phyloP scores from a whole-genome alignment of 2,797 vertebrate genomes.

The Margarornis squamiger region DNA sequence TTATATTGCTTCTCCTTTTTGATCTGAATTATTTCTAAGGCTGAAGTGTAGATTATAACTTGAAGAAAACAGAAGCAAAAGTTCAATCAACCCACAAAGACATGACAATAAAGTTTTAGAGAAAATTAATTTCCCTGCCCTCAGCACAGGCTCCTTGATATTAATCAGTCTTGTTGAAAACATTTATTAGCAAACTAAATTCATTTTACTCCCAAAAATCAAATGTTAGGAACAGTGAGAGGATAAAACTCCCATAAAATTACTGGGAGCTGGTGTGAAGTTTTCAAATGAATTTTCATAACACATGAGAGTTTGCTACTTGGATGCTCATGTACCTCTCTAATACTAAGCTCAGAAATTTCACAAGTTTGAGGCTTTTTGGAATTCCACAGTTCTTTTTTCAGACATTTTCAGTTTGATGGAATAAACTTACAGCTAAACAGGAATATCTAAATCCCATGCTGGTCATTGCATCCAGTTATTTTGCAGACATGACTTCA shows the following conservation, averaged over 20 bases:
- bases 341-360: neutral
- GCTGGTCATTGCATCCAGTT: neutral
- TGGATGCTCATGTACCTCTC: neutral
- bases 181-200: neutral
- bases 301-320: neutral
- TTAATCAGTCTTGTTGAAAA: neutral
- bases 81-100: neutral
- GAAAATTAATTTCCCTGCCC: neutral
- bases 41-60: neutral
- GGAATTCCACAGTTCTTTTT: neutral
- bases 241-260: neutral
- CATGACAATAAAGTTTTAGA: neutral
- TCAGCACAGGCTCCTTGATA: neutral
- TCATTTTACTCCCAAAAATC: neutral
- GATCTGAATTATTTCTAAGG: neutral
- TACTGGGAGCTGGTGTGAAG: neutral
- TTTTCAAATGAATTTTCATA: neutral
- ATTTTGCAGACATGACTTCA: neutral
- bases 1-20: neutral
- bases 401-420: neutral
- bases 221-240: neutral
- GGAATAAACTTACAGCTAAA: neutral
- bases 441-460: neutral
- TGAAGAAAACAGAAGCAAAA: neutral
- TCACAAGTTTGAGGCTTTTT: neutral